Conservation (phyloP, 2,113 vertebrate species). For the Crotalus viridis region DNA sequence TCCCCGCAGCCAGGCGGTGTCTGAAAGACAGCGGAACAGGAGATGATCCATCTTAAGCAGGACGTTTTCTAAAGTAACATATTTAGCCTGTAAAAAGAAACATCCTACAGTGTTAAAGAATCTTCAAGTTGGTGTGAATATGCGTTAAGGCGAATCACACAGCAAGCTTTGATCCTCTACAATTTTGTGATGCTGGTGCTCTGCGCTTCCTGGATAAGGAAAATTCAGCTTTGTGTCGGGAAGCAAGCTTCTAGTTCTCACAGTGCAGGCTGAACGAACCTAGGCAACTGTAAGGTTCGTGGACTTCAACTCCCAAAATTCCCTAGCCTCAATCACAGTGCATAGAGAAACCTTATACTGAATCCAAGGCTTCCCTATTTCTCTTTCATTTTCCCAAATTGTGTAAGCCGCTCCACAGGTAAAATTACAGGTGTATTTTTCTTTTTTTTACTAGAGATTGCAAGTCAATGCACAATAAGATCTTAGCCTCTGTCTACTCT, state of each 20-base stretch:
- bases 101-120: background rate
- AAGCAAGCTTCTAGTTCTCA: background rate
- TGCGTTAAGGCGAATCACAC: background rate
- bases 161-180: background rate
- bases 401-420: background rate
- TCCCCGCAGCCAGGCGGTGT: slow-evolving; percentile 88
- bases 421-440: background rate
- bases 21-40: slow-evolving; percentile 60
- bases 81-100: background rate
- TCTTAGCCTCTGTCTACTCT: background rate
- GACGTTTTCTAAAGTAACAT: background rate
- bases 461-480: background rate
- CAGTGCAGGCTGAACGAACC: background rate
- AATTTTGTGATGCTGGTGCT: too few species aligned
- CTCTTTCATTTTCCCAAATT: background rate
- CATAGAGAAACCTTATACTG: too few species aligned
- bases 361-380: background rate
- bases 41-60: background rate
- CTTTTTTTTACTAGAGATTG: background rate
- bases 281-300: background rate
- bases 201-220: background rate
- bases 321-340: background rate
- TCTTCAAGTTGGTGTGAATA: background rate
- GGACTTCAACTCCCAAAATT: background rate
- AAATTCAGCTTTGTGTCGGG: background rate